These are phyloP conservation scores for Eristalis pertinax DNA, from an alignment of 2,888 invertebrate genomes.

Conservation along the genomic window DNA sequence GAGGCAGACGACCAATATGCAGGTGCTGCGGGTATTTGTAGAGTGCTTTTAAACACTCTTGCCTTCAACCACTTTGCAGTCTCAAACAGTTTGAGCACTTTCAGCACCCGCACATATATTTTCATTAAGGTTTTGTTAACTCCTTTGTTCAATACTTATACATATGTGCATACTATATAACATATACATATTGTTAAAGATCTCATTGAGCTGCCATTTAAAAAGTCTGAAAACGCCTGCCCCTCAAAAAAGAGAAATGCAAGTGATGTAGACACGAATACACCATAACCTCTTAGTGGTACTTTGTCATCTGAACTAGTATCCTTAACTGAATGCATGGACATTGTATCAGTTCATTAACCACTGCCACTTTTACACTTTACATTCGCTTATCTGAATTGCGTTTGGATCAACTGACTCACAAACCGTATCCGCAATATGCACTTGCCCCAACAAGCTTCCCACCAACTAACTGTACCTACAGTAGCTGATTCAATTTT, in stretches of 20 bases:
- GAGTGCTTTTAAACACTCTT: not conserved
- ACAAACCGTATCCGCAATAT: slow-evolving; percentile 4
- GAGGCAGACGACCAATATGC: not conserved
- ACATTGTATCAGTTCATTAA: slow-evolving; percentile 14
- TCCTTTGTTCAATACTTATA: not conserved
- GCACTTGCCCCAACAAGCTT: slow-evolving; percentile 1
- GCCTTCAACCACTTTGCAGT: not conserved
- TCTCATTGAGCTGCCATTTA: not conserved
- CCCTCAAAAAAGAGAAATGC: not conserved
- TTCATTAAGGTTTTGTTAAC: not conserved
- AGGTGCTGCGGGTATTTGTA: not conserved
- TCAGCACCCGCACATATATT: not conserved
- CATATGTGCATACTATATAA: not conserved
- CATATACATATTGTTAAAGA: not conserved
- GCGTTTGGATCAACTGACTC: slow-evolving; percentile 5
- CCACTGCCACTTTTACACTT: not conserved
- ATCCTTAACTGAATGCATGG: not conserved
- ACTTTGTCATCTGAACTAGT: not conserved
- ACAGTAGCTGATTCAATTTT: not conserved
- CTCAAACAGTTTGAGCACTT: not conserved
- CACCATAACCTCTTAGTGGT: not conserved
- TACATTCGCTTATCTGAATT: slow-evolving; percentile 16
- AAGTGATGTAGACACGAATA: not conserved
- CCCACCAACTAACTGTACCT: not conserved
- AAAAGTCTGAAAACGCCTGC: not conserved